Evolutionary conservation across 2,113 vertebrate species (phyloP), one percentile per base, ranked within the genome.

Genomic region (Cisticola juncidis): DNA sequence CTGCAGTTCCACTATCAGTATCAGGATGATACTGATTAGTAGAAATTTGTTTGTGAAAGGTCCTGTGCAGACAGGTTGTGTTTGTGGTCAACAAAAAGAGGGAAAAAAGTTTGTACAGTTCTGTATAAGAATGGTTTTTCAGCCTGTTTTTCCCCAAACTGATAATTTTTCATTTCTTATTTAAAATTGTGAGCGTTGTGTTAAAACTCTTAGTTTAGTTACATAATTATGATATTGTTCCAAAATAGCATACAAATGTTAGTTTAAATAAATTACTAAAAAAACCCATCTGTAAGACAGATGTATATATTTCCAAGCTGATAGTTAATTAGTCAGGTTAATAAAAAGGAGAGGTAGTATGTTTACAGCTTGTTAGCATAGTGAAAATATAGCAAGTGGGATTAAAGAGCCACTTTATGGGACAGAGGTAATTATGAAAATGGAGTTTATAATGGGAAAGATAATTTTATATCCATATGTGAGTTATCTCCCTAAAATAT

Each of bases 401-500:
- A 94, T 65, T 91, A 57, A 93, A 66, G 61, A 90, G 26, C n/a
- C 61, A 51, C 83, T 96, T 94, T 73, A 66, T 86, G 71, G 58
- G 57, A 84, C 40, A 81, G 77, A 88, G 65, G 44, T 96, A 94
- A 96, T 97, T 97, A 94, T 90, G 89, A 95, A 93, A 96, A 93
- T 73, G 57, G 70, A 85, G 18, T 85, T 95, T 93, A 79, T 95
- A 90, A 91, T 44, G 42, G 85, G 61, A 71, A 70, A 90, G 87
- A 90, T 73, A 80, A 91, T 96, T 94, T 95, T 93, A 68, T 72
- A 56, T 50, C 78, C 33, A 3, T 86, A 58, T 90, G 62, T 77
- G 76, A 74, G 38, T 94, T 95, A 53, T 44, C 33, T 73, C 45
- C 26, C 40, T 92, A 73, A 94, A 94, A 88, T 71, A 87, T 25